Percentiles rank a stretch among this genome's conserved stretches.
Evolutionary conservation across 2,888 invertebrate species (phyloP).

Genomic region (Morpho helenor): DNA sequence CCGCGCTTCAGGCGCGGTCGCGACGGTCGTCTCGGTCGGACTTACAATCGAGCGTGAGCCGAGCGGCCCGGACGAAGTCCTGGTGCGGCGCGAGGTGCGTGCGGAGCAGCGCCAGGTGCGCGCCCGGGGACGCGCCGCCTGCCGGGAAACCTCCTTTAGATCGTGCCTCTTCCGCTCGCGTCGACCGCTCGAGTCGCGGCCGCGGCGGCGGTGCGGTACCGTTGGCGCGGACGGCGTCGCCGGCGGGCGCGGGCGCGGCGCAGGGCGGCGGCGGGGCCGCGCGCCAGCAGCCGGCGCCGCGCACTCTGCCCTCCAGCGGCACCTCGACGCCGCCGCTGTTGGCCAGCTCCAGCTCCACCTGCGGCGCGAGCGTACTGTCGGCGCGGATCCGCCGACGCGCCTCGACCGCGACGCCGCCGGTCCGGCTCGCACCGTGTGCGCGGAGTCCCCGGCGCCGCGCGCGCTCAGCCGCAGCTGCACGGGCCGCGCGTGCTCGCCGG

Average conservation of each 20-base stretch:
- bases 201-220: constrained; percentile 18
- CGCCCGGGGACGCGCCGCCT: constrained; percentile 40
- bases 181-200: background rate
- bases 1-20: background rate
- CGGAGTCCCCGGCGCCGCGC: constrained; percentile 51
- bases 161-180: too few species aligned
- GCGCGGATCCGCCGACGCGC: constrained; percentile 55
- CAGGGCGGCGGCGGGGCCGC: constrained; percentile 29
- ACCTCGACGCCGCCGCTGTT: constrained; percentile 43
- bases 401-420: constrained; percentile 36
- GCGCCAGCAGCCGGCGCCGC: constrained; percentile 30
- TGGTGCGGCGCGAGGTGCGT: constrained; percentile 42
- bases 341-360: constrained; percentile 48
- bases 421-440: constrained; percentile 38
- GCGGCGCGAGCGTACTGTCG: constrained; percentile 45
- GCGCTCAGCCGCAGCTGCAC: constrained; percentile 54
- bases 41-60: constrained; percentile 36
- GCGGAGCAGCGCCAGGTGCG: constrained; percentile 38
- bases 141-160: background rate
- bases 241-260: constrained; percentile 27
- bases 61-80: constrained; percentile 38
- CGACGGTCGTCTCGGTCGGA: background rate
- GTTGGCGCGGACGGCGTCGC: constrained; percentile 18
- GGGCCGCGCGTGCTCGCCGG: constrained; percentile 55
- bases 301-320: constrained; percentile 38